Conservation (phyloP, 2,113 vertebrate species). For the Neogobius melanostomus region DNA sequence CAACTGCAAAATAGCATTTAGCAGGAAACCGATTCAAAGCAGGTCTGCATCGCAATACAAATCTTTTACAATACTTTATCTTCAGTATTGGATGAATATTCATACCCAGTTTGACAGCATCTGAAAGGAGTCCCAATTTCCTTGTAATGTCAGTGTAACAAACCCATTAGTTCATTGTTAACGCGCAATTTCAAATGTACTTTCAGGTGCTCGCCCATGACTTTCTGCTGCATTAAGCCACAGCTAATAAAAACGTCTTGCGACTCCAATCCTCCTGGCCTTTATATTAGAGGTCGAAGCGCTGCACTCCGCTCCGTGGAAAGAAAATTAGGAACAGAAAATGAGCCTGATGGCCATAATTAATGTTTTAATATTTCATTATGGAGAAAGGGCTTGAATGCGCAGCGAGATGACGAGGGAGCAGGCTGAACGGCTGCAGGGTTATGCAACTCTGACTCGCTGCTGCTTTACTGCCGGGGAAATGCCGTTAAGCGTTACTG, state of each 20-base stretch:
- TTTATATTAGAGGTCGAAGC: constrained; percentile 25
- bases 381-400: constrained; percentile 1
- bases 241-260: constrained; percentile 14
- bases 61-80: too few species aligned
- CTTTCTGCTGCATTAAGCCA: background rate
- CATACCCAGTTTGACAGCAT: background rate
- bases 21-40: too few species aligned
- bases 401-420: background rate
- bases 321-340: constrained; percentile 14
- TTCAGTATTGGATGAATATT: too few species aligned
- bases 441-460: background rate
- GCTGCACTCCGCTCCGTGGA: background rate
- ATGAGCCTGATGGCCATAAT: constrained; percentile 24
- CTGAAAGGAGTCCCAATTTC: background rate
- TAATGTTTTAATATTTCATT: constrained; percentile 27
- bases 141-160: background rate
- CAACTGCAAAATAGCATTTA: too few species aligned
- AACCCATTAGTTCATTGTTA: background rate
- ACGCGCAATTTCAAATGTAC: background rate
- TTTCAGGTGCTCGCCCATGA: constrained; percentile 6
- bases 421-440: background rate
- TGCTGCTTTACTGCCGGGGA: too few species aligned
- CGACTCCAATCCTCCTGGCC: constrained; percentile 10
- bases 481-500: too few species aligned
- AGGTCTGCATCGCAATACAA: too few species aligned